Evolutionary conservation across 2,113 vertebrate genomes (phyloP).

Genomic region (Hydrochoerus hydrochaeris): DNA sequence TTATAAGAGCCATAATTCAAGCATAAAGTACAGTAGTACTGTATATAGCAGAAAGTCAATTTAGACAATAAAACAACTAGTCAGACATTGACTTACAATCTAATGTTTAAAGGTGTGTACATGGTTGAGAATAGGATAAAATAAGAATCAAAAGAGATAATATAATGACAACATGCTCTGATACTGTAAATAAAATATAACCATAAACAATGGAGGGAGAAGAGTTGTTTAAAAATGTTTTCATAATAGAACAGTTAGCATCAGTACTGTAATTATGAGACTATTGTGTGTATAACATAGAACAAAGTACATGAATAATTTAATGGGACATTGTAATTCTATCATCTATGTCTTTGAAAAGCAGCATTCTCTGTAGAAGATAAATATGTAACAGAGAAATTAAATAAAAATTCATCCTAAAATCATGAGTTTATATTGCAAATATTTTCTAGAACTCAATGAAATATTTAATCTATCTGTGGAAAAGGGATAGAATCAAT

Average conservation of each 20-base stretch:
- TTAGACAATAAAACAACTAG: not conserved
- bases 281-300: not conserved
- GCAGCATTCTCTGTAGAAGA: not conserved
- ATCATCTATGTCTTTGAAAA: not conserved
- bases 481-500: not conserved
- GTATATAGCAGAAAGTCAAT: not conserved
- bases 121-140: not conserved
- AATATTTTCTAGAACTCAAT: not conserved
- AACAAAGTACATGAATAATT: not conserved
- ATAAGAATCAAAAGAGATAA: not conserved
- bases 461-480: not conserved
- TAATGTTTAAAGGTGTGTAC: not conserved
- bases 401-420: not conserved
- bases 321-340: not conserved
- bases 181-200: not conserved
- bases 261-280: not conserved
- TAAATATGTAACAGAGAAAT: not conserved
- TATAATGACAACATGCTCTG: not conserved
- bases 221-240: not conserved
- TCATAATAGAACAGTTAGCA: not conserved
- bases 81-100: not conserved
- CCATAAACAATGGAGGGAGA: not conserved
- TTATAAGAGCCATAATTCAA: not conserved
- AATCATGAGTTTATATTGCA: not conserved
- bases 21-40: not conserved